These are phyloP conservation scores for human DNA, from an alignment of 2,113 vertebrate species.

Conservation along the genomic window GRCh38 chrX:145430001-145430500, in stretches of 20 bases:
- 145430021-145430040: not conserved
- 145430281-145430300: not conserved
- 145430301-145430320: not conserved
- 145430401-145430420: not conserved
- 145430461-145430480: not conserved
- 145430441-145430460: not conserved
- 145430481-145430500: not conserved
- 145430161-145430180: not conserved
- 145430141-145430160: not conserved
- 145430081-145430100: not conserved
- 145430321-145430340: not conserved
- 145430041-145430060: not conserved
- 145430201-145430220: not conserved
- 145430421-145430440: not conserved
- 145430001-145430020: not conserved
- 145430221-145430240: not conserved
- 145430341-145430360: not conserved
- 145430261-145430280: not conserved
- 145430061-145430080: not conserved
- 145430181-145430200: not conserved
- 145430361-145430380: not conserved
- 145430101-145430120: not conserved
- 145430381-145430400: not conserved
- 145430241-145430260: not conserved
- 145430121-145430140: not conserved